Conservation (phyloP, 2,113 vertebrate species). For the Dipodomys ordii region DNA sequence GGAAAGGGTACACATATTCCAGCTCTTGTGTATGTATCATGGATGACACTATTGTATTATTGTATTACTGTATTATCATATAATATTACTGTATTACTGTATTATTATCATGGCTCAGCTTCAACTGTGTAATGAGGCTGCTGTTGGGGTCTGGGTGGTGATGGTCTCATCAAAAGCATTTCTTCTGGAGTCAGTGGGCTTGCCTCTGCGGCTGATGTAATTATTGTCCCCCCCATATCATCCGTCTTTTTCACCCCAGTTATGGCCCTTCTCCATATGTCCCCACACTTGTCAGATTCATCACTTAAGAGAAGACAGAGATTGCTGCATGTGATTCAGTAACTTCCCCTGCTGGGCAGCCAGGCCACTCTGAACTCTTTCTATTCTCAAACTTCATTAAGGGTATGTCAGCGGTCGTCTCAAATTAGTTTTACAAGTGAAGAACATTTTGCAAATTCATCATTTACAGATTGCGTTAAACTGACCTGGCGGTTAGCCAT, state of each 20-base stretch:
- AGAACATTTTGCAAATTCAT: conserved; percentile 61
- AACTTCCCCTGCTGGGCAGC: conserved; percentile 64
- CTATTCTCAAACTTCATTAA: conserved; percentile 73
- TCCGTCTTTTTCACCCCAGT: conserved; percentile 39
- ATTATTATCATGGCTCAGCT: not conserved
- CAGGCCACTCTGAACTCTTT: conserved; percentile 66
- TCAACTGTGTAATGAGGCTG: not conserved
- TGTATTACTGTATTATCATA: not conserved
- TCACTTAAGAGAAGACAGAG: conserved; percentile 66
- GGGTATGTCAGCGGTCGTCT: conserved; percentile 46
- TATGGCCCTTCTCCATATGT: conserved; percentile 32
- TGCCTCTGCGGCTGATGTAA: not conserved
- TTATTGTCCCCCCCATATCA: not conserved
- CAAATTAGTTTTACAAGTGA: conserved; percentile 65
- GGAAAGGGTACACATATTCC: not conserved
- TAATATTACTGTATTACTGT: not conserved
- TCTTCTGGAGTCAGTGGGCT: not conserved
- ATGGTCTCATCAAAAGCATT: not conserved
- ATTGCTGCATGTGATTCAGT: conserved; percentile 60
- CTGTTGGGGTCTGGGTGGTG: not conserved
- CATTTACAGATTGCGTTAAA: conserved; percentile 64
- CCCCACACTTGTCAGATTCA: conserved; percentile 58
- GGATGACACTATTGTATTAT: not conserved
- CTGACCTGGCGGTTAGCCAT: conserved; percentile 64
- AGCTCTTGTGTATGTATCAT: not conserved